A percentile compares a stretch with the other conserved stretches of the same genome.
Conservation (phyloP, 2,797 vertebrate species). For the Notolabrus celidotus region DNA sequence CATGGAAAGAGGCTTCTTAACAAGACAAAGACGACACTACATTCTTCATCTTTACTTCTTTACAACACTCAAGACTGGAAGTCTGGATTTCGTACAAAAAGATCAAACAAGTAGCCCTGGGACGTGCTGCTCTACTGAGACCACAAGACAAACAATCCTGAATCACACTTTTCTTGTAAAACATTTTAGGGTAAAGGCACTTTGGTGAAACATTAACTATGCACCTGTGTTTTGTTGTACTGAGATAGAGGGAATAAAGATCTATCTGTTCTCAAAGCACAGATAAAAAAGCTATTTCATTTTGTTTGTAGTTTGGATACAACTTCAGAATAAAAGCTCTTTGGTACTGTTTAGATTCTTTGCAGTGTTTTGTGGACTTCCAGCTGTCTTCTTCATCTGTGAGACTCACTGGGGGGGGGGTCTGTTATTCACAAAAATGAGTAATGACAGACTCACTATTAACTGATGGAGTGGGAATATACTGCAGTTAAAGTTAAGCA, state of each 20-base stretch:
- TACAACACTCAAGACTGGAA: slow-evolving; percentile 10
- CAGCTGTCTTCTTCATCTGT: slow-evolving; percentile 27
- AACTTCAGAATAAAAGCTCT: slow-evolving; percentile 45
- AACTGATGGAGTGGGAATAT: not conserved
- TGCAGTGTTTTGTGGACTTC: slow-evolving; percentile 10
- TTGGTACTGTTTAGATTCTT: slow-evolving; percentile 32
- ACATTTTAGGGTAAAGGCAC: slow-evolving; percentile 53
- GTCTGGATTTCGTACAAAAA: slow-evolving; percentile 26
- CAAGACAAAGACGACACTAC: not conserved
- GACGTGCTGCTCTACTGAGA: slow-evolving; percentile 23
- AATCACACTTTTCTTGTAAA: slow-evolving; percentile 61
- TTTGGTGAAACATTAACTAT: slow-evolving; percentile 68
- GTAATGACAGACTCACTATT: slow-evolving; percentile 11
- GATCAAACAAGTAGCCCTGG: slow-evolving; percentile 29
- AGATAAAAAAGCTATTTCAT: slow-evolving; percentile 1
- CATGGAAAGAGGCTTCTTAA: not conserved
- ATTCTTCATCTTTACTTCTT: not conserved
- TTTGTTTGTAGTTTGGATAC: slow-evolving; percentile 37
- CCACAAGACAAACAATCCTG: slow-evolving; percentile 35
- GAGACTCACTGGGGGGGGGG: slow-evolving; percentile 19
- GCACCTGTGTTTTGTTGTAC: slow-evolving; percentile 52
- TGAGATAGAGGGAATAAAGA: slow-evolving; percentile 52
- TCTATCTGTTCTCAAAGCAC: slow-evolving; percentile 36
- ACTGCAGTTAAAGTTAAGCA: slow-evolving; percentile 13
- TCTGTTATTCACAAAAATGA: slow-evolving; percentile 29